Conservation (phyloP, 2,888 invertebrate genomes). For the Macaria liturata region DNA sequence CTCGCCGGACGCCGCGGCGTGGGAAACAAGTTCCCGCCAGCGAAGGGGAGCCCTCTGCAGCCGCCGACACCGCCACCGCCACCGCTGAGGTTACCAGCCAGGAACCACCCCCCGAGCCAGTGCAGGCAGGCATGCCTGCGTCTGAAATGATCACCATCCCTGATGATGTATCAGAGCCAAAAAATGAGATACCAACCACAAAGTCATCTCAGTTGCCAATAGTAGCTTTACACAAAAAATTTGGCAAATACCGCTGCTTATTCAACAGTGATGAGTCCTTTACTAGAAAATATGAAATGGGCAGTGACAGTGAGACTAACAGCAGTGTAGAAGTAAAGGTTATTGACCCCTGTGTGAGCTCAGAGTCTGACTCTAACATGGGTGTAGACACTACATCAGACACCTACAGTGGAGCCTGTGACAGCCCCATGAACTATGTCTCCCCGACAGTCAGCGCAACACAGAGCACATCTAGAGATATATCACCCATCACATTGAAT, state of each 20-base stretch:
- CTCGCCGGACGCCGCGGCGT: constrained; percentile 67
- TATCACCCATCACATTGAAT: constrained; percentile 48
- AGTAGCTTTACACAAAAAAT: constrained; percentile 79
- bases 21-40: constrained; percentile 59
- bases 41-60: constrained; percentile 55
- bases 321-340: constrained; percentile 74
- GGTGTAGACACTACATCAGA: constrained; percentile 66
- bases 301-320: constrained; percentile 79
- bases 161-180: constrained; percentile 34
- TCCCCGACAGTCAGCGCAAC: constrained; percentile 36
- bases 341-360: constrained; percentile 71
- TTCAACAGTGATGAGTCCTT: constrained; percentile 68
- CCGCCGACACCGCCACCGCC: constrained; percentile 32
- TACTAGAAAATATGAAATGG: constrained; percentile 66
- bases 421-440: constrained; percentile 52
- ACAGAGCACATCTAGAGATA: constrained; percentile 52
- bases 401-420: constrained; percentile 56
- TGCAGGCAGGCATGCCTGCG: constrained; percentile 5
- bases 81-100: constrained; percentile 21
- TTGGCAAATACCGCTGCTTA: constrained; percentile 82
- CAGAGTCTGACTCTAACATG: constrained; percentile 78
- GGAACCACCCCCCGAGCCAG: constrained; percentile 26
- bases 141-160: constrained; percentile 3
- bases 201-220: constrained; percentile 56
- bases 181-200: constrained; percentile 37